These are phyloP conservation scores for Fragum whitleyi DNA, from an alignment of 2,888 invertebrate species.

Conservation along the genomic window DNA sequence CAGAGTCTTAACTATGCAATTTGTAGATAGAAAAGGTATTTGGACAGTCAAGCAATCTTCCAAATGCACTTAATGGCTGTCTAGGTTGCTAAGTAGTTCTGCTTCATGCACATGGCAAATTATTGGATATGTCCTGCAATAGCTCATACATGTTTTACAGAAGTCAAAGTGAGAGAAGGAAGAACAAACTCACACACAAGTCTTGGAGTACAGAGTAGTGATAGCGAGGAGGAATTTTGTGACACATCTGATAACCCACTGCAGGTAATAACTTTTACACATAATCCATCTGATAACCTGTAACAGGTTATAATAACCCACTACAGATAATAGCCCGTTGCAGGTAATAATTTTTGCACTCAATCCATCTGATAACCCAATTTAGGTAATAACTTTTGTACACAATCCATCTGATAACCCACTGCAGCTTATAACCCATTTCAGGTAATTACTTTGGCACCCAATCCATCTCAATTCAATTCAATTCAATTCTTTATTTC, in stretches of 20 bases:
- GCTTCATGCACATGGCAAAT: too few species aligned
- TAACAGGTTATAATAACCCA: neutral
- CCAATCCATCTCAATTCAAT: too few species aligned
- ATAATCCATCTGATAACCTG: neutral
- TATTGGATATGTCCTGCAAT: too few species aligned
- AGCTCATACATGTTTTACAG: too few species aligned
- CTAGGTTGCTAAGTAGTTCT: too few species aligned
- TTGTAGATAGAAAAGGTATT: too few species aligned
- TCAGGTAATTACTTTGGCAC: conserved; percentile 68
- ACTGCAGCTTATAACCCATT: conserved; percentile 76
- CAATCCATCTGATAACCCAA: neutral
- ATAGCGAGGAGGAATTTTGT: conserved; percentile 82
- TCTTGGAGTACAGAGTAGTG: conserved; percentile 59
- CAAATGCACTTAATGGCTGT: too few species aligned
- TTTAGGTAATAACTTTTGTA: conserved; percentile 76
- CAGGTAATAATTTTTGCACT: too few species aligned
- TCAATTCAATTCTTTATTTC: too few species aligned
- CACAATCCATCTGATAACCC: conserved; percentile 81
- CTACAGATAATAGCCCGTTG: too few species aligned
- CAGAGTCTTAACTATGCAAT: too few species aligned
- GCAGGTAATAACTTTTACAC: conserved; percentile 55
- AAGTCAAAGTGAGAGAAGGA: neutral
- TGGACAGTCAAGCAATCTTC: too few species aligned
- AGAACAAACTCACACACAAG: conserved; percentile 10
- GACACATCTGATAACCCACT: conserved; percentile 80